Evolutionary conservation across 2,113 vertebrate species (phyloP), one percentile per base, ranked within the genome.

Genomic region (Accipiter virgatus): DNA sequence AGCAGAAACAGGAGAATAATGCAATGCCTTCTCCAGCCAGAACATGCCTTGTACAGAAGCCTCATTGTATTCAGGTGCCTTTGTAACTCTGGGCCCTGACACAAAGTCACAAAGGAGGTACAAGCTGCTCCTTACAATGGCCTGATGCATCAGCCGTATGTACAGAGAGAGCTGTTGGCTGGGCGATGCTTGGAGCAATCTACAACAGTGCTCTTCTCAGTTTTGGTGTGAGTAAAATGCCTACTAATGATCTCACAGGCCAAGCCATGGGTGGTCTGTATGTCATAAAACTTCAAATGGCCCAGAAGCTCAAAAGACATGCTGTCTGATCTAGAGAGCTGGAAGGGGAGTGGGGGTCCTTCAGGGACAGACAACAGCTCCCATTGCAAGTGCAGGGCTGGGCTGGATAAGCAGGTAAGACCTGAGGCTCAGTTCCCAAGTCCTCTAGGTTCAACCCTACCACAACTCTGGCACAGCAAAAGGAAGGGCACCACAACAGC

Each of bases 51-150:
- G 11, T 31, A 90, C 75, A 87, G 81, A 96, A 92, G 62, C 50
- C 16, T 73, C 56, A 59, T 91, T 92, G 53, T 92, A 47, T 73
- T 83, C 53, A 67, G 50, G 23, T 88, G 61, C 63, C 79, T 93
- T 88, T 92, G 34, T 62, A 93, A 83, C 32, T 77, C 26, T 59
- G 50, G 6, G 21, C 38, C 40, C 27, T 25, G 59, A 66, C 23
- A 62, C 25, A n/a, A 93, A 85, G 21, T 74, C 79, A 83, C 68
- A 94, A 80, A 90, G 50, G n/a, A 92, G 32, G 26, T 86, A 88
- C 74, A 88, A 81, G n/a, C 63, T 81, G 25, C 32, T 92, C 38
- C 40, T 58, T 78, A 86, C 40, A 74, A 74, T 7, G 29, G 52
- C 50, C 45, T 59, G 36, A 27, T 77, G 45, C 45, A 34, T 68